Evolutionary conservation across 2,888 invertebrate genomes (phyloP).

Genomic region (Aspidiotus rigidus): DNA sequence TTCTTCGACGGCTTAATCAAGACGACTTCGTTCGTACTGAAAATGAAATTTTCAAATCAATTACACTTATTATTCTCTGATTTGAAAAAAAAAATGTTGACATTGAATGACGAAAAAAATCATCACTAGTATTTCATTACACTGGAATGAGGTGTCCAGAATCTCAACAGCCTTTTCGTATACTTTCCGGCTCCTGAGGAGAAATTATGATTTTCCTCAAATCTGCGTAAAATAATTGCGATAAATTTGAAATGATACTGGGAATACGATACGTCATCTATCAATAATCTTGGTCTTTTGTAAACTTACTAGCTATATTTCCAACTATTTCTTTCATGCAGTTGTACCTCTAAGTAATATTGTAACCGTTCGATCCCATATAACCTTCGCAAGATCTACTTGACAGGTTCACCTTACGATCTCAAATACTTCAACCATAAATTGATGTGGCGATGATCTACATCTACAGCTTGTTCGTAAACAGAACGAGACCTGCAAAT

Average conservation of each 20-base stretch:
- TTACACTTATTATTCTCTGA: too few species aligned
- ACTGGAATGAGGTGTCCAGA: too few species aligned
- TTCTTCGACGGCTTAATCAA: too few species aligned
- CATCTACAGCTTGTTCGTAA: slow-evolving; percentile 93
- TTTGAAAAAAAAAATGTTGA: too few species aligned
- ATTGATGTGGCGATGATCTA: slow-evolving; percentile 93
- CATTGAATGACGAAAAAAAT: too few species aligned
- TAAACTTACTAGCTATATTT: slow-evolving; percentile 68
- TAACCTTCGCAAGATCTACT: slow-evolving; percentile 94
- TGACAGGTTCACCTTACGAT: slow-evolving; percentile 97
- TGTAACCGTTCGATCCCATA: slow-evolving; percentile 96
- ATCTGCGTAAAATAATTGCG: slow-evolving; percentile 46
- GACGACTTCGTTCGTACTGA: too few species aligned
- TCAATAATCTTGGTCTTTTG: too few species aligned
- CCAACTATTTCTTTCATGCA: slow-evolving; percentile 99
- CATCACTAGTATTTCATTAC: too few species aligned
- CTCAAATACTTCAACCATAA: slow-evolving; percentile 96
- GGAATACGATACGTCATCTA: too few species aligned
- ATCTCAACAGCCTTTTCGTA: too few species aligned
- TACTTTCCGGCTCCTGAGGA: slow-evolving; percentile 83
- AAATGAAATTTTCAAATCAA: too few species aligned
- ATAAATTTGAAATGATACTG: too few species aligned
- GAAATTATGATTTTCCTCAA: slow-evolving; percentile 92
- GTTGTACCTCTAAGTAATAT: slow-evolving; percentile 91
- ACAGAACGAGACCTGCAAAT: slow-evolving; percentile 64